Percentiles rank a stretch among this genome's conserved stretches.
These are phyloP conservation scores for Boulengeromyrus knoepffleri DNA, from an alignment of 2,113 vertebrate species.

Conservation along the genomic window DNA sequence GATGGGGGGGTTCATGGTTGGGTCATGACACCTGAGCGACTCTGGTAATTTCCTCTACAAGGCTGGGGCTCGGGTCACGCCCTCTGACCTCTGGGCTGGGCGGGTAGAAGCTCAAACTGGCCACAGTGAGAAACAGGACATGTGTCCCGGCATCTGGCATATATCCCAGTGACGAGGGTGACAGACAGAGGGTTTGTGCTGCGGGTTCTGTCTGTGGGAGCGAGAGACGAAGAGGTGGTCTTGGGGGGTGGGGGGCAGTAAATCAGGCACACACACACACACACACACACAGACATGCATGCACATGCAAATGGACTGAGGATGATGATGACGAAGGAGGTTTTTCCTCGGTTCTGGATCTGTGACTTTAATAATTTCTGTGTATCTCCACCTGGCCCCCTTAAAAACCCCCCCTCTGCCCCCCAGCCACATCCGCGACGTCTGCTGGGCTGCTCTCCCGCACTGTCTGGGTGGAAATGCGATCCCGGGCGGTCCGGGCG, in stretches of 20 bases:
- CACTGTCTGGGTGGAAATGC: constrained; percentile 31
- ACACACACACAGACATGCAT: background rate
- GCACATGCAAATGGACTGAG: background rate
- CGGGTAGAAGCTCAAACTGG: background rate
- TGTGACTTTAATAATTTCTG: constrained; percentile 57
- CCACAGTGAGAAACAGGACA: background rate
- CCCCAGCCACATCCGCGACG: constrained; percentile 22
- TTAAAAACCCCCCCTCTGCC: background rate
- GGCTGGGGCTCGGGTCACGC: background rate
- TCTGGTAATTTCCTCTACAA: background rate
- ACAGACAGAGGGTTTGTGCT: background rate
- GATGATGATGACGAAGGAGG: background rate
- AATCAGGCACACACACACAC: background rate
- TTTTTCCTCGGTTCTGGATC: background rate
- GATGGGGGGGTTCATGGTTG: background rate
- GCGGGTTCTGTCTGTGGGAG: background rate
- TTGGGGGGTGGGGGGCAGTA: background rate
- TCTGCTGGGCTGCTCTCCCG: constrained; percentile 20
- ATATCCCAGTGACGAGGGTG: background rate
- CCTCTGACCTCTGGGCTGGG: background rate
- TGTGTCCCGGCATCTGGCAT: constrained; percentile 33
- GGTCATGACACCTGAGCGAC: background rate
- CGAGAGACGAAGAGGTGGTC: background rate
- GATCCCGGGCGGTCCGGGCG: constrained; percentile 16
- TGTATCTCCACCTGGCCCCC: constrained; percentile 37